Percentiles rank a stretch among this genome's conserved stretches.
Evolutionary conservation across 2,888 invertebrate species (phyloP).

Genomic region (Dynastes grantii): DNA sequence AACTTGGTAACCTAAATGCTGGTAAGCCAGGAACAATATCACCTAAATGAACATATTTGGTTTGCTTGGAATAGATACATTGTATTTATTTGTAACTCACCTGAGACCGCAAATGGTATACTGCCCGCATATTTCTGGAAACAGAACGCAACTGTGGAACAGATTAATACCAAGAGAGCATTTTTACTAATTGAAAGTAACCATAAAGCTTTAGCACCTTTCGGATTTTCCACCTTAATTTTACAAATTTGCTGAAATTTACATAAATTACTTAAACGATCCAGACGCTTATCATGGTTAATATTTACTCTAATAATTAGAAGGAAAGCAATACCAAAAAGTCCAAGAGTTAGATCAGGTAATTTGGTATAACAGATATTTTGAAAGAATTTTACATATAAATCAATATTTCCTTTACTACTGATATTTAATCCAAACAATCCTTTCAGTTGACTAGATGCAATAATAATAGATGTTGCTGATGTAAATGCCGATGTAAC

Average conservation of each 20-base stretch:
- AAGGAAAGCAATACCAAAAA: constrained; percentile 78
- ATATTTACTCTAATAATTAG: constrained; percentile 78
- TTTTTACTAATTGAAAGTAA: constrained; percentile 85
- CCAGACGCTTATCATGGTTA: neutral
- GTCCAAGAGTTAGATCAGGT: constrained; percentile 79
- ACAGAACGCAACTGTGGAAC: constrained; percentile 73
- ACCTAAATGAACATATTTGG: constrained; percentile 68
- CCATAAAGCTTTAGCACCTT: constrained; percentile 78
- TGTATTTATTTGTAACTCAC: constrained; percentile 35
- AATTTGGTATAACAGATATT: constrained; percentile 72
- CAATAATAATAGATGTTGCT: constrained; percentile 86
- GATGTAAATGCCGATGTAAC: constrained; percentile 90
- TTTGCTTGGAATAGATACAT: no score
- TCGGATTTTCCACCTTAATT: constrained; percentile 69
- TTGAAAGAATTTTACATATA: constrained; percentile 71
- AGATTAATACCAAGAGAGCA: constrained; percentile 81
- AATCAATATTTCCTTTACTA: constrained; percentile 79
- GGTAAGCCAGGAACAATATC: constrained; percentile 82
- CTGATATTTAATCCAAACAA: constrained; percentile 81
- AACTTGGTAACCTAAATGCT: constrained; percentile 78
- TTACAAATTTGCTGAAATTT: constrained; percentile 77
- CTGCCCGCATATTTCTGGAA: constrained; percentile 68
- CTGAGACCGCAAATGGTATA: constrained; percentile 73
- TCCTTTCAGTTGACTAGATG: constrained; percentile 82
- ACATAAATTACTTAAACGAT: neutral